These are phyloP conservation scores for Leptatherina wallacei DNA, from an alignment of 2,797 vertebrate species.

Conservation along the genomic window DNA sequence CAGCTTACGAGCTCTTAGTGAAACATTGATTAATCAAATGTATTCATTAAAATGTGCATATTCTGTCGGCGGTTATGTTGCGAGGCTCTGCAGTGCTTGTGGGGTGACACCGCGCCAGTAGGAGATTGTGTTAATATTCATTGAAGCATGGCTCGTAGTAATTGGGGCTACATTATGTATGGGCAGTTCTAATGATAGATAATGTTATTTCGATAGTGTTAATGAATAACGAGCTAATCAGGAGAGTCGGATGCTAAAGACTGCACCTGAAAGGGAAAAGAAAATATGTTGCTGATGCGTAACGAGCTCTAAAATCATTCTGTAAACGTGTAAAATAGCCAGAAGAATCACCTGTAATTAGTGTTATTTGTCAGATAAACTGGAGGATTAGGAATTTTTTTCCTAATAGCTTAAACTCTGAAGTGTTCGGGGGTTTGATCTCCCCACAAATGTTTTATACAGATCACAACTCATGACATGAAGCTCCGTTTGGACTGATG, in stretches of 20 bases:
- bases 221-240: slow-evolving; percentile 26
- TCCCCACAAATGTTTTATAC: too few relatives aligned
- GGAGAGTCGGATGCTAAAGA: slow-evolving; percentile 15
- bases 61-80: background rate
- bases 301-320: background rate
- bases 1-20: slow-evolving; percentile 4
- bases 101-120: slow-evolving; percentile 21
- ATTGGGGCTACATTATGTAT: slow-evolving; percentile 50
- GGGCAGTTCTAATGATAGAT: slow-evolving; percentile 48
- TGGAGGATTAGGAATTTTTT: too few relatives aligned
- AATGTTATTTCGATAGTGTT: slow-evolving; percentile 34
- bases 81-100: slow-evolving; percentile 17
- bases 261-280: slow-evolving; percentile 12
- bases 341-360: too few relatives aligned
- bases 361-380: too few relatives aligned
- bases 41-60: slow-evolving; percentile 21
- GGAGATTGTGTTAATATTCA: slow-evolving; percentile 35
- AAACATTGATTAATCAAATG: slow-evolving; percentile 12
- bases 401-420: too few relatives aligned
- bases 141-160: slow-evolving; percentile 36
- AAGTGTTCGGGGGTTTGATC: too few relatives aligned
- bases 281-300: background rate
- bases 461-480: too few relatives aligned
- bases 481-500: too few relatives aligned
- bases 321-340: too few relatives aligned